Conservation (phyloP, 2,113 vertebrate genomes). For the Bufo bufo region DNA sequence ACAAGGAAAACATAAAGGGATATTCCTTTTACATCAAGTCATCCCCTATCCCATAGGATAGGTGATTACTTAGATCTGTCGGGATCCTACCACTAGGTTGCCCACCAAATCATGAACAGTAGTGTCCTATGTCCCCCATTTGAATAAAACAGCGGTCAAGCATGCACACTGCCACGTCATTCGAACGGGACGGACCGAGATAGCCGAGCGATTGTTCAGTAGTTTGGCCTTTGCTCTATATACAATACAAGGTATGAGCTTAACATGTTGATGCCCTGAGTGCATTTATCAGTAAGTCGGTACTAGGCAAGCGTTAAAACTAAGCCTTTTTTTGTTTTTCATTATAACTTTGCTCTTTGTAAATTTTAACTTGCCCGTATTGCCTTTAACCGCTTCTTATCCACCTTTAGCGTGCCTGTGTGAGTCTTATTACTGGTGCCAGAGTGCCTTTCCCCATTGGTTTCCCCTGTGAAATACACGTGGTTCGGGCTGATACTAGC, state of each 20-base stretch:
- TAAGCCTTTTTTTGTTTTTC: background rate
- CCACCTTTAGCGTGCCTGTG: background rate
- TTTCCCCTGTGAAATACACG: background rate
- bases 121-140: too few relatives aligned
- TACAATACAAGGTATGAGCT: background rate
- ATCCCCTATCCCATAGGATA: too few relatives aligned
- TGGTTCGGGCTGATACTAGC: background rate
- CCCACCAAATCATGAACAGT: too few relatives aligned
- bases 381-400: background rate
- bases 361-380: background rate
- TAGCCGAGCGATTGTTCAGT: too few relatives aligned
- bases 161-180: too few relatives aligned
- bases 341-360: background rate
- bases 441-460: background rate
- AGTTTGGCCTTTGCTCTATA: background rate
- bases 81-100: too few relatives aligned
- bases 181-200: too few relatives aligned
- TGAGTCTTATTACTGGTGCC: background rate
- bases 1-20: too few relatives aligned
- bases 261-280: background rate
- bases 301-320: background rate
- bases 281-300: background rate
- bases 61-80: too few relatives aligned
- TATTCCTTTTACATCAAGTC: too few relatives aligned
- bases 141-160: too few relatives aligned